Percentiles rank a stretch among this genome's conserved stretches.
Conservation (phyloP, 64 coral and sea anemone genomes). For the Montipora capricornis region DNA sequence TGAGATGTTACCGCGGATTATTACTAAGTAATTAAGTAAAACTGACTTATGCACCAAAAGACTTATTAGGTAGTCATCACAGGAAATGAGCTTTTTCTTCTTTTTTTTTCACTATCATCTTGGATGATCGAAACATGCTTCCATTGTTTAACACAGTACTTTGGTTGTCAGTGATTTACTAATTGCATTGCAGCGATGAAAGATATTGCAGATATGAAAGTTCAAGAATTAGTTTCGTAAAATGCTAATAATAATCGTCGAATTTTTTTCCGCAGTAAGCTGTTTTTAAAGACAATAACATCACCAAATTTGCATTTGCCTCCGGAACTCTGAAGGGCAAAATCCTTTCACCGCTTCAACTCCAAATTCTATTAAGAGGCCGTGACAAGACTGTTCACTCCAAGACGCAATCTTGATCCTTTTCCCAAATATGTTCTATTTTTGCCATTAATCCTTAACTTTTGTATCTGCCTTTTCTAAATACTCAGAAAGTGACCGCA, state of each 20-base stretch:
- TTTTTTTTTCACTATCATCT: not conserved
- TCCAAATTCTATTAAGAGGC: too few relatives aligned
- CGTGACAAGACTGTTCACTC: too few relatives aligned
- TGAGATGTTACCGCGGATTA: not conserved
- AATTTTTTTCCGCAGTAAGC: too few relatives aligned
- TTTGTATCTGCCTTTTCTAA: conserved; percentile 23
- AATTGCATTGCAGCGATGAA: conserved; percentile 30
- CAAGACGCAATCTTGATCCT: too few relatives aligned
- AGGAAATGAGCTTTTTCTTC: not conserved
- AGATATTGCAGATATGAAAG: not conserved
- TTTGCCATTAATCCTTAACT: not conserved
- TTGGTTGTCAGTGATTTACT: not conserved
- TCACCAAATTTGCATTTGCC: too few relatives aligned
- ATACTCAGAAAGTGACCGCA: not conserved
- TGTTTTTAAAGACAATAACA: too few relatives aligned
- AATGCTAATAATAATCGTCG: not conserved
- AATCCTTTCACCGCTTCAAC: too few relatives aligned
- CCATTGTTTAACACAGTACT: not conserved
- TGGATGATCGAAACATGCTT: not conserved
- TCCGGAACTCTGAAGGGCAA: not conserved
- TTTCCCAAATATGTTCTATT: not conserved
- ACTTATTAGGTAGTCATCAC: not conserved
- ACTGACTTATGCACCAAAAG: conserved; percentile 13
- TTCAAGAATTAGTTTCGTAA: conserved; percentile 32
- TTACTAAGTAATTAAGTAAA: conserved; percentile 27